A percentile compares a stretch with the other conserved stretches of the same genome.
Evolutionary conservation across 2,797 vertebrate genomes (phyloP).

Genomic region (Neostethus bicornis): DNA sequence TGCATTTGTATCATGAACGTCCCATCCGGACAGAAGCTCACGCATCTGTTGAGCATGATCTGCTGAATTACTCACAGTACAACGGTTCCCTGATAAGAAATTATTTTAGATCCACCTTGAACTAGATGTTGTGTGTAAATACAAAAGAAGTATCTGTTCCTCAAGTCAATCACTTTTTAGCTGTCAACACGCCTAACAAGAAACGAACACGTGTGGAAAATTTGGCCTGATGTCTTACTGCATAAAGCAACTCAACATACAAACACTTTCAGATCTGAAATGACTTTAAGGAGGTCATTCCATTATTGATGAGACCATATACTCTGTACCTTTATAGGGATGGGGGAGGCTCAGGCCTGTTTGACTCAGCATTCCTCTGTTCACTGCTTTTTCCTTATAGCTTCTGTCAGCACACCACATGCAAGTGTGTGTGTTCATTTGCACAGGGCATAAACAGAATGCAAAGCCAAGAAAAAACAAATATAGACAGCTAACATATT

Average conservation of each 20-base stretch:
- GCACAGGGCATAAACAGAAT: slow-evolving; percentile 30
- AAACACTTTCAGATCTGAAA: slow-evolving; percentile 32
- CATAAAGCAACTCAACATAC: slow-evolving; percentile 6
- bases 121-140: no score
- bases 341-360: slow-evolving; percentile 57
- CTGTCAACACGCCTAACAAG: not conserved
- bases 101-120: slow-evolving; percentile 51
- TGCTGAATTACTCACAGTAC: no score
- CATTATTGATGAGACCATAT: slow-evolving; percentile 82
- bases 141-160: no score
- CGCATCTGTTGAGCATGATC: no score
- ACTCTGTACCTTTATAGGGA: slow-evolving; percentile 68
- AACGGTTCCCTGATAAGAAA: slow-evolving; percentile 60
- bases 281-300: slow-evolving; percentile 66
- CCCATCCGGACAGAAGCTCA: no score
- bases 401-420: slow-evolving; percentile 69
- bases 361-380: slow-evolving; percentile 80
- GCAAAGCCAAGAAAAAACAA: slow-evolving; percentile 48
- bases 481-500: slow-evolving; percentile 28
- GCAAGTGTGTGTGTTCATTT: slow-evolving; percentile 18
- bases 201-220: not conserved
- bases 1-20: no score
- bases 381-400: slow-evolving; percentile 61
- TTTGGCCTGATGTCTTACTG: slow-evolving; percentile 11
- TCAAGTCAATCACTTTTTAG: no score